Evolutionary conservation across 2,888 invertebrate genomes (phyloP), one percentile per base, ranked within the genome.

Genomic region (Spodoptera littoralis): DNA sequence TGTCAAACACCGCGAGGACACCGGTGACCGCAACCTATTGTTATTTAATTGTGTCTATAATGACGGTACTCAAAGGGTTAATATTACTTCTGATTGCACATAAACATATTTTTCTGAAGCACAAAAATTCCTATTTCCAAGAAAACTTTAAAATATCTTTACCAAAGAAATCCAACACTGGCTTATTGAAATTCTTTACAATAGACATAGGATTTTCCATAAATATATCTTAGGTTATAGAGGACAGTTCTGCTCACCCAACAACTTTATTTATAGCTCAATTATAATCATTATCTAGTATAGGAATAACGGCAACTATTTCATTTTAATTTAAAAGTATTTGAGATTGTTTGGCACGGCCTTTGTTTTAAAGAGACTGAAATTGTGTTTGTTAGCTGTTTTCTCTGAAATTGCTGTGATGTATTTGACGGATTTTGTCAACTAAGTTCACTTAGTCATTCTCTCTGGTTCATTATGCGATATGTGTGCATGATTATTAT

Each of bases 241-340:
- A 22, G 13, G 61, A 65, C 55, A 69, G 41, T 67, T 79, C 52
- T 63, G 60, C 50, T 64, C 51, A 64, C 59, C 46, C 70, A 54
- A 60, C 55, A 59, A 53, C 50, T 56, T 80, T 80, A 80, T 79
- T 79, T 79, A 79, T 80, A 27, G 75, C 65, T 70, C 78, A 74
- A 74, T 80, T 79, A 80, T 64, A 45, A 47, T 45, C 60, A 66
- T 75, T 77, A 77, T 73, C 60, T 65, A 44, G 63, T 56, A 64
- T 60, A 55, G 56, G 52, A 68, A 65, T 67, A 44, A 56, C 62
- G 44, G 59, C 27, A 60, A 56, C 62, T 70, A 70, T 79, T 79
- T 67, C 64, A 66, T 68, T 71, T 75, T 71, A 71, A 70, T 76
- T 75, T 70, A 60, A 8, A 76, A 43, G 47, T 22, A 55, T 70